phyloP scores from a whole-genome alignment of 2,888 invertebrate genomes.

The Halictus ligatus region DNA sequence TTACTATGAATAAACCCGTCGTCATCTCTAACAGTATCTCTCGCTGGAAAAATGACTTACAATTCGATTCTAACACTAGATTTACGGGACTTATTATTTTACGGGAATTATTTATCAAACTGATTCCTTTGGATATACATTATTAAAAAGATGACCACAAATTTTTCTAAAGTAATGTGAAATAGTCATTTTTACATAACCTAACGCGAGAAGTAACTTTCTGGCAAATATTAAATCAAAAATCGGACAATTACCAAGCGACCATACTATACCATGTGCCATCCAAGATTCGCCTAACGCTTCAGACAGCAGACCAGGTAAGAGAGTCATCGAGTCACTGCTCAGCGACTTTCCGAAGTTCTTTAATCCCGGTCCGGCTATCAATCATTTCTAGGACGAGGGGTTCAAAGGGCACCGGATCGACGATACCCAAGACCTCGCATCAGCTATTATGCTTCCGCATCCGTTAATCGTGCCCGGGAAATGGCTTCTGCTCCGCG shows the following conservation, averaged over 20 bases:
- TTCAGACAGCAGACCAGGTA: not conserved
- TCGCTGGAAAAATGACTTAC: no score
- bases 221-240: no score
- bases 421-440: conserved; percentile 10
- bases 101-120: no score
- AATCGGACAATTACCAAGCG: not conserved
- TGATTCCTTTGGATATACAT: no score
- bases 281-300: not conserved
- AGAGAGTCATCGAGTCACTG: not conserved
- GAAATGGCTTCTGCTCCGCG: conserved; percentile 40
- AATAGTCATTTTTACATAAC: no score
- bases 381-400: conserved; percentile 10
- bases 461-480: conserved; percentile 47
- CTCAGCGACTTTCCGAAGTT: not conserved
- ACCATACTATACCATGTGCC: not conserved
- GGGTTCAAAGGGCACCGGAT: conserved; percentile 12
- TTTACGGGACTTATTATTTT: no score
- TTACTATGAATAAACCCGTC: no score
- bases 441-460: conserved; percentile 14
- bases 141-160: no score
- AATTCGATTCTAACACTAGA: no score
- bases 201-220: no score
- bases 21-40: no score
- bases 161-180: no score
- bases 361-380: not conserved